A percentile compares a stretch with the other conserved stretches of the same genome.
These are phyloP conservation scores for Rafetus swinhoei DNA, from an alignment of 2,113 vertebrate species.

Conservation along the genomic window DNA sequence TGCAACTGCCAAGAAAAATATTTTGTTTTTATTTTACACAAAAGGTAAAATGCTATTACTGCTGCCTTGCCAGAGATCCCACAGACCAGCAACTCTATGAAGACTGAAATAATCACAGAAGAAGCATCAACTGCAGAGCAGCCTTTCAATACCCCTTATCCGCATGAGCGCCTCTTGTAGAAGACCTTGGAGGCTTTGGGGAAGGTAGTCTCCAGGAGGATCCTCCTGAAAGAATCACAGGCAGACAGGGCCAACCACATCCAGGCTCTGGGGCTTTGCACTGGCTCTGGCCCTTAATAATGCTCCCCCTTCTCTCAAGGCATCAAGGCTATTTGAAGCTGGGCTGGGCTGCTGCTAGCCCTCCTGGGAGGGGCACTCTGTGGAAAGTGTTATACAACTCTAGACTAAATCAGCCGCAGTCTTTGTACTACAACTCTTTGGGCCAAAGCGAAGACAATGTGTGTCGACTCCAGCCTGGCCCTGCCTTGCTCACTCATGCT, in stretches of 20 bases:
- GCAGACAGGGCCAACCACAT: background rate
- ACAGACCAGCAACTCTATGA: background rate
- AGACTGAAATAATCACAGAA: background rate
- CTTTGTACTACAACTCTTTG: background rate
- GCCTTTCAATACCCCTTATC: background rate
- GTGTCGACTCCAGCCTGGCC: background rate
- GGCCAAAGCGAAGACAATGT: background rate
- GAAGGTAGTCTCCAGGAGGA: background rate
- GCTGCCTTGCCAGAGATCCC: background rate
- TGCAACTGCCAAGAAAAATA: background rate
- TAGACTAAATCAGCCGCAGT: background rate
- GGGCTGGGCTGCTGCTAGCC: background rate
- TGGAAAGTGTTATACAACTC: background rate
- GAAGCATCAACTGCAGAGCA: background rate
- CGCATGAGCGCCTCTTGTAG: background rate
- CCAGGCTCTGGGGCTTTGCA: background rate
- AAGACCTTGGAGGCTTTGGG: background rate
- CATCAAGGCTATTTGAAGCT: background rate
- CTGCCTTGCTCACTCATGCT: background rate
- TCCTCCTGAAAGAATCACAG: background rate
- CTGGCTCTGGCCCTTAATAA: background rate
- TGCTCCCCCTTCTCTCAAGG: background rate
- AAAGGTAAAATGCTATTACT: rapidly evolving
- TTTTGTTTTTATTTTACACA: background rate
- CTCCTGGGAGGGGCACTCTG: background rate